Conservation (phyloP, 1,140 invertebrate species). For the Alviniconcha marisindica region DNA sequence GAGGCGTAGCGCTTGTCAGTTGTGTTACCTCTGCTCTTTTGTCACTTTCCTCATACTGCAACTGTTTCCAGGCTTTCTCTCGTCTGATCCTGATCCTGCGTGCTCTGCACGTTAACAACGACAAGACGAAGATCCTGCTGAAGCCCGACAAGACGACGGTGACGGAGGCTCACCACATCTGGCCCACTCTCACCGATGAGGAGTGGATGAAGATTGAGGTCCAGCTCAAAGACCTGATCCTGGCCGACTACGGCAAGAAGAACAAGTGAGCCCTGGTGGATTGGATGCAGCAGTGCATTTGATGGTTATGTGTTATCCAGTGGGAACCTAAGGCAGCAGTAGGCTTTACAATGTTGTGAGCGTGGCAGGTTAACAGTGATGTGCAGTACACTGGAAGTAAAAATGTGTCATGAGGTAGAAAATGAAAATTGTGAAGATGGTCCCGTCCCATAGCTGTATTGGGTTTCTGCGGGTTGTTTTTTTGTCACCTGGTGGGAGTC, state of each 20-base stretch:
- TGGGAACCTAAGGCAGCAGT: too few species aligned
- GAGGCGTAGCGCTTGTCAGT: background rate
- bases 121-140: constrained; percentile 97
- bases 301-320: too few species aligned
- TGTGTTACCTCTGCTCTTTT: background rate
- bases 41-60: too few species aligned
- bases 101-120: constrained; percentile 99
- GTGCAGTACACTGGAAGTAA: too few species aligned
- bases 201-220: constrained; percentile 99
- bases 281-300: too few species aligned
- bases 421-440: too few species aligned
- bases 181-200: constrained; percentile 97
- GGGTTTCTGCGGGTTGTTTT: too few species aligned
- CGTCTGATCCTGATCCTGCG: constrained; percentile 96
- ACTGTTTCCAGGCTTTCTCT: constrained; percentile 89
- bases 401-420: too few species aligned
- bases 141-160: constrained; percentile 99
- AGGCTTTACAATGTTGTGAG: too few species aligned
- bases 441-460: too few species aligned
- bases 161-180: constrained; percentile 99
- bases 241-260: constrained; percentile 99
- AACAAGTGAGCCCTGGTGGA: constrained; percentile 86
- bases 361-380: too few species aligned
- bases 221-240: constrained; percentile 97
- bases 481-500: too few species aligned